Conservation (phyloP, 2,113 vertebrate genomes). For the Lagopus leucura region DNA sequence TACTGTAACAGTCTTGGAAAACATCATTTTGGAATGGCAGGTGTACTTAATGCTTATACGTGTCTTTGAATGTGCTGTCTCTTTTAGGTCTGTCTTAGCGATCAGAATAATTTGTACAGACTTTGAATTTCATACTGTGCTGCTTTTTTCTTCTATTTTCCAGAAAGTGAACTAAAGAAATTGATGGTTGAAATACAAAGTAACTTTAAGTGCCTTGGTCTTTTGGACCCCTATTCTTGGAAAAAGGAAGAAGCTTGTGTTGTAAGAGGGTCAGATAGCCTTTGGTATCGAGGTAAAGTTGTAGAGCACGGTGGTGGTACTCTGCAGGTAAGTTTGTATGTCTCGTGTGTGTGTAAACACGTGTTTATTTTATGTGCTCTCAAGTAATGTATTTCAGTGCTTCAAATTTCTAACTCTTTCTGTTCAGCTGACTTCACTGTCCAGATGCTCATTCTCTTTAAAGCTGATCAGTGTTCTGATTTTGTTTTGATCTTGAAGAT, state of each 20-base stretch:
- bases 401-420: neutral
- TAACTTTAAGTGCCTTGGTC: constrained; percentile 84
- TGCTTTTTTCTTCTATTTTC: neutral
- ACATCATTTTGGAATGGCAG: neutral
- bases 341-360: fast-evolving
- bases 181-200: constrained; percentile 84
- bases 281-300: constrained; percentile 89
- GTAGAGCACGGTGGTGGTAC: constrained; percentile 78
- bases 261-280: constrained; percentile 88
- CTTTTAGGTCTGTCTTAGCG: neutral
- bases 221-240: constrained; percentile 88
- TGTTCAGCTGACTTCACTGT: fast-evolving
- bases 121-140: neutral
- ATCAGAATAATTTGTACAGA: neutral
- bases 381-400: neutral
- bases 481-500: neutral
- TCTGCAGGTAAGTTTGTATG: constrained; percentile 78
- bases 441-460: neutral
- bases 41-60: neutral
- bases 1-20: neutral
- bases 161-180: constrained; percentile 80
- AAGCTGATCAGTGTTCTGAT: neutral
- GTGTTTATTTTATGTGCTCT: fast-evolving
- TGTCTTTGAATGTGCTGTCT: neutral
- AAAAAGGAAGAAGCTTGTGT: constrained; percentile 86